A percentile compares a stretch with the other conserved stretches of the same genome.
Evolutionary conservation across 92 coral and sea anemone genomes (phyloP).

Genomic region (Bergia puertoricense): DNA sequence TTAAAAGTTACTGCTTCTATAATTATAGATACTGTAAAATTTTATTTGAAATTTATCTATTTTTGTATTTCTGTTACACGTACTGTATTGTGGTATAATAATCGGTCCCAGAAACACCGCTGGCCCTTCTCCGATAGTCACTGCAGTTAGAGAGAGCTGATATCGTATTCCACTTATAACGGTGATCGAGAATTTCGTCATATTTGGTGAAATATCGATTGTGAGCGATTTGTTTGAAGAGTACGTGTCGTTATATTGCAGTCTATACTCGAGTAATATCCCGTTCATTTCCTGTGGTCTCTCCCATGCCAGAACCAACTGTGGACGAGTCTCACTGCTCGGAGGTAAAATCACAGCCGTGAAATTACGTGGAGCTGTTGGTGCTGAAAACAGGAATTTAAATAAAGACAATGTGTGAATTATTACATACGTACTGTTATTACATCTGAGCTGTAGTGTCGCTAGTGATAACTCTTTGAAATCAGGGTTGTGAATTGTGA

Average conservation of each 20-base stretch:
- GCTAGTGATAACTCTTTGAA: no score
- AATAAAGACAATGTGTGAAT: no score
- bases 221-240: neutral
- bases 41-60: no score
- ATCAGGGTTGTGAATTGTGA: no score
- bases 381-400: conserved; percentile 21
- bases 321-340: neutral
- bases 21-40: no score
- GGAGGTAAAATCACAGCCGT: neutral
- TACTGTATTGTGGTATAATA: neutral
- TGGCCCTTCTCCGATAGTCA: conserved; percentile 34
- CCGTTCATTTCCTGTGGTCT: conserved; percentile 45
- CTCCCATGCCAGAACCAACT: conserved; percentile 35
- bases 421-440: no score
- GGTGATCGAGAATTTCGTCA: neutral
- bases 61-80: neutral
- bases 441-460: no score
- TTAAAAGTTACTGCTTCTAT: no score
- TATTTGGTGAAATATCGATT: neutral
- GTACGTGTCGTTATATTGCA: conserved; percentile 1
- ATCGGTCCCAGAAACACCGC: neutral
- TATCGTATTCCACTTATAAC: neutral
- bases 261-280: conserved; percentile 17
- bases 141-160: conserved; percentile 14
- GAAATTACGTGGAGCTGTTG: conserved; percentile 27